Conservation (phyloP, 2,797 vertebrate genomes). For the Apogon talboti region DNA sequence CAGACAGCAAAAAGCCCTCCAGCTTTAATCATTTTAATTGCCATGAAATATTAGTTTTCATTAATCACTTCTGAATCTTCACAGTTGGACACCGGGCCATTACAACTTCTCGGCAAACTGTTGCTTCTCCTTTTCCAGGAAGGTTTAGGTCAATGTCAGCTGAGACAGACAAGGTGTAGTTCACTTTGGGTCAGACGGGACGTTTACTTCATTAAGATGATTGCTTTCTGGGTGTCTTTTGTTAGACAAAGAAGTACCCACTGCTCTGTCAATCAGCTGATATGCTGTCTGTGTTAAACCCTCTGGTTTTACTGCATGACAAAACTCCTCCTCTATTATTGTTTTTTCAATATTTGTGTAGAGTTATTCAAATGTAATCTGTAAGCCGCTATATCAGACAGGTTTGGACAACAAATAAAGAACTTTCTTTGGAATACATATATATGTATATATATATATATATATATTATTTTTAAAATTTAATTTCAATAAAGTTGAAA, state of each 20-base stretch:
- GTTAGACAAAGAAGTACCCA: not conserved
- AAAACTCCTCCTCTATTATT: no score
- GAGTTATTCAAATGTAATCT: no score
- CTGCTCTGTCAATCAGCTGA: no score
- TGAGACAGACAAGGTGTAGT: conserved; percentile 9
- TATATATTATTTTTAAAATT: no score
- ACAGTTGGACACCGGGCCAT: conserved; percentile 44
- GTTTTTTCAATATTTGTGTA: no score
- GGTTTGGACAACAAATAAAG: no score
- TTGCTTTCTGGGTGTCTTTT: not conserved
- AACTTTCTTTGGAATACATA: no score
- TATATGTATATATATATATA: no score
- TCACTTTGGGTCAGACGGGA: not conserved
- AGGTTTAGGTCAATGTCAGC: conserved; percentile 48
- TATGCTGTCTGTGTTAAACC: no score
- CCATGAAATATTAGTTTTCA: conserved; percentile 82
- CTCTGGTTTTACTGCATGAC: no score
- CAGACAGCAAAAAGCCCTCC: conserved; percentile 74
- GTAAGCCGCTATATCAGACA: no score
- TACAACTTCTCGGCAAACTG: conserved; percentile 55
- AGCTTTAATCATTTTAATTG: conserved; percentile 86
- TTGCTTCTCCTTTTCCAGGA: conserved; percentile 37
- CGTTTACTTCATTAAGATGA: conserved; percentile 20
- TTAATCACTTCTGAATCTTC: conserved; percentile 82
- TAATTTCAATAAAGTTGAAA: no score